Conservation (phyloP, 35 echinoderm and acorn worm species). For the Lytechinus variegatus region DNA sequence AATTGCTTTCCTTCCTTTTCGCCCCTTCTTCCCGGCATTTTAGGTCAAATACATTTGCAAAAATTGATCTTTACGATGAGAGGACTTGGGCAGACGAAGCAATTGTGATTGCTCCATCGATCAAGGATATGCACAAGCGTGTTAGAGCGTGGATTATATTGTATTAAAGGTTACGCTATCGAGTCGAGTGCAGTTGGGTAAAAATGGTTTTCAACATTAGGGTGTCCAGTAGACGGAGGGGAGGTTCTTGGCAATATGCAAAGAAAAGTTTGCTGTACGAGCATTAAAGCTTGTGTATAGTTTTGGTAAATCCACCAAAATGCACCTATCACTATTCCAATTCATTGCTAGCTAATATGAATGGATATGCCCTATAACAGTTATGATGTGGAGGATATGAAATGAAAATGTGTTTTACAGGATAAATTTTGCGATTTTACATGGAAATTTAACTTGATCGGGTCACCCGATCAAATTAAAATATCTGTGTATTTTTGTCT, state of each 20-base stretch:
- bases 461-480: too few relatives aligned
- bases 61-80: background rate
- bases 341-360: too few relatives aligned
- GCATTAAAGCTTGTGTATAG: too few relatives aligned
- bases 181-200: background rate
- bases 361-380: too few relatives aligned
- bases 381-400: too few relatives aligned
- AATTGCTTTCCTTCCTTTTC: background rate
- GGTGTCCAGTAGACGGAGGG: background rate
- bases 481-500: too few relatives aligned
- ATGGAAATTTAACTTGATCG: too few relatives aligned
- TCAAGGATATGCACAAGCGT: background rate
- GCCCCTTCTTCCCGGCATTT: background rate
- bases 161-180: background rate
- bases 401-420: too few relatives aligned
- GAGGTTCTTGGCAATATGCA: background rate
- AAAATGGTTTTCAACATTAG: background rate
- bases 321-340: too few relatives aligned
- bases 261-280: too few relatives aligned
- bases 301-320: too few relatives aligned
- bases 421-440: too few relatives aligned
- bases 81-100: background rate
- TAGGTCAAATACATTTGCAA: slow-evolving; percentile 11
- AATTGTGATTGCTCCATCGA: background rate
- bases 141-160: background rate